Evolutionary conservation across 53 echinoderm and acorn worm genomes (phyloP), one percentile per base, ranked within the genome.

Genomic region (Antedon mediterranea): DNA sequence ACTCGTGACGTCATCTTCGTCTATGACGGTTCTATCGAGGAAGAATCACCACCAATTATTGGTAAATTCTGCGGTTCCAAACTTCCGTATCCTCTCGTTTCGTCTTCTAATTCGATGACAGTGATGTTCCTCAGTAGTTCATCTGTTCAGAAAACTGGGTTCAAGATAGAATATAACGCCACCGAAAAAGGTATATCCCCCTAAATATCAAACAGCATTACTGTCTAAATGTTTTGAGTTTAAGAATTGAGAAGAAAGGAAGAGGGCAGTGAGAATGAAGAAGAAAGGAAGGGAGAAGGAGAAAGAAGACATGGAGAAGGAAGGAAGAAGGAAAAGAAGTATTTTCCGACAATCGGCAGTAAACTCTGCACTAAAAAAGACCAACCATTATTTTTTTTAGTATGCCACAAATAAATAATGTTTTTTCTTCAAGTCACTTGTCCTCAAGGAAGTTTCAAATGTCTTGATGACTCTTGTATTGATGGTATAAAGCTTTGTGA

Each of bases 1-100:
- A 37, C 43, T 30, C 75, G 32, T 34, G 81, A 81, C 44, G 57
- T 75, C 11, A 43, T 81, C 0, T 32, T 75, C 15, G 81, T 81
- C 9, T 32, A 74, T 75, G 81, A 81, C 29, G 81, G 81, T 32
- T 75, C 75, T 26, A 57, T 57, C 23, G 57, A 57, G 23, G 1
- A 57, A 2, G 57, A 75, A 28, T 75, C 43, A 27, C 30, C 75
- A 11, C 75, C 81, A 32, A 43, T 81, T 43, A 74, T 81, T 32
- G 81, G 81, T 70, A 42, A 81, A 74, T 81, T 75, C 81, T 81
- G 81, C 29, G 81, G 81, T 26, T 75, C 74, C 41, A 74, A 81
- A 31, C 30, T 74, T 26, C 81, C 81, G 81, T 81, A 74, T 30
- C 81, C 81, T 20, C 43, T 81, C 75, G 32, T 75, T 41, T 81